Conservation (phyloP, 2,113 vertebrate genomes). For the Laticauda laticaudata region DNA sequence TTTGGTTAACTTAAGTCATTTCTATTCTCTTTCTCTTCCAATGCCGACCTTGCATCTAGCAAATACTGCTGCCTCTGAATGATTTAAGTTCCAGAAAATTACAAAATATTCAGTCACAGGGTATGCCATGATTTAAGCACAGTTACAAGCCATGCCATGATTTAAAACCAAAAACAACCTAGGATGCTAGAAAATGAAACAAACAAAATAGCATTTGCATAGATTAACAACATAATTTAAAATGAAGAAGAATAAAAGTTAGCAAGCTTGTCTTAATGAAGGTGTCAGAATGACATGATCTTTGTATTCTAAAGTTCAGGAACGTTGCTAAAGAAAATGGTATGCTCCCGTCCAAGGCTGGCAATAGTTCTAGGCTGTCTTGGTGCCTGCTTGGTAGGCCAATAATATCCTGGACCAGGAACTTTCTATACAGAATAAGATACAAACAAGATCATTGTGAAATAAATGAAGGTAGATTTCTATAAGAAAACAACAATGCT, state of each 20-base stretch:
- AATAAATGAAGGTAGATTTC: neutral
- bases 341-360: conserved; percentile 56
- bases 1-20: neutral
- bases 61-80: neutral
- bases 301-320: conserved; percentile 61
- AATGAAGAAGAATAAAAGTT: neutral
- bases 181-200: neutral
- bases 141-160: neutral
- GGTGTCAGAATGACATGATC: too few relatives aligned
- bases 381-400: conserved; percentile 58
- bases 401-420: conserved; percentile 70
- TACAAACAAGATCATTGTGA: conserved; percentile 19
- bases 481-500: neutral
- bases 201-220: neutral
- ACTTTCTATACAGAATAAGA: conserved; percentile 65
- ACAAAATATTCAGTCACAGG: neutral
- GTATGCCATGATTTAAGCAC: neutral
- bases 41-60: neutral
- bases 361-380: conserved; percentile 48
- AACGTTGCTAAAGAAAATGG: conserved; percentile 68
- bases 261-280: neutral
- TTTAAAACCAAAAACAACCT: neutral
- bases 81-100: neutral
- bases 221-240: neutral
- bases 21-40: neutral